Percentiles rank a stretch among this genome's conserved stretches.
Evolutionary conservation across 92 coral and sea anemone genomes (phyloP).

Genomic region (Meandrina meandrites): DNA sequence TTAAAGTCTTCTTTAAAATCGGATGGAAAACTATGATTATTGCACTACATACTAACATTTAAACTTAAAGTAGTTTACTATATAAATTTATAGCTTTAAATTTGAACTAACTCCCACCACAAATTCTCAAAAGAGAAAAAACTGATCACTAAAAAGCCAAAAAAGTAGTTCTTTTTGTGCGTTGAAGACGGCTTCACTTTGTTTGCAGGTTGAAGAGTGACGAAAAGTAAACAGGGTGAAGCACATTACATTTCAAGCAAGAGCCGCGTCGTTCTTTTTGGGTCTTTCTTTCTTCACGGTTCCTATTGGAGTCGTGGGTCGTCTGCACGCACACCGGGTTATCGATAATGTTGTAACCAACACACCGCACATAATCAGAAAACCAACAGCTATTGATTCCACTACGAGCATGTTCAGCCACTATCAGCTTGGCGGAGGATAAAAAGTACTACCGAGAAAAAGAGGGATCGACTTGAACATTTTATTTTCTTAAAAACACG

Average conservation of each 20-base stretch:
- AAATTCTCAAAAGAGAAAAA: no score
- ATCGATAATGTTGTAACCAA: neutral
- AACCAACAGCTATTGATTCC: neutral
- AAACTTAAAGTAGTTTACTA: no score
- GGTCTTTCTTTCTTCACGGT: neutral
- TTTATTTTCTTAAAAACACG: neutral
- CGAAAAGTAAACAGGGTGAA: neutral
- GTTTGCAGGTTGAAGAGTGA: neutral
- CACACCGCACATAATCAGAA: neutral
- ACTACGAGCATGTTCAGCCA: neutral
- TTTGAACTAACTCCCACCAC: no score
- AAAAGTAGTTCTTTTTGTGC: no score
- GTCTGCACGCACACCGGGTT: neutral
- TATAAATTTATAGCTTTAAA: no score
- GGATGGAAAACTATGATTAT: no score
- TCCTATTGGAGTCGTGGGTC: neutral
- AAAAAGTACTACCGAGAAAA: neutral
- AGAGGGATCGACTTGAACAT: neutral
- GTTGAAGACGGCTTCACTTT: neutral
- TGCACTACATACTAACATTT: no score
- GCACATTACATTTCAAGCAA: neutral
- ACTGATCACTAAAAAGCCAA: no score
- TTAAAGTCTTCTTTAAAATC: no score
- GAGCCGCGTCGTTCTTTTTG: neutral
- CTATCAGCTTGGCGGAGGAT: neutral